Percentiles rank a stretch among this genome's conserved stretches.
Conservation (phyloP, 2,888 invertebrate species). For the Tholera decimalis region DNA sequence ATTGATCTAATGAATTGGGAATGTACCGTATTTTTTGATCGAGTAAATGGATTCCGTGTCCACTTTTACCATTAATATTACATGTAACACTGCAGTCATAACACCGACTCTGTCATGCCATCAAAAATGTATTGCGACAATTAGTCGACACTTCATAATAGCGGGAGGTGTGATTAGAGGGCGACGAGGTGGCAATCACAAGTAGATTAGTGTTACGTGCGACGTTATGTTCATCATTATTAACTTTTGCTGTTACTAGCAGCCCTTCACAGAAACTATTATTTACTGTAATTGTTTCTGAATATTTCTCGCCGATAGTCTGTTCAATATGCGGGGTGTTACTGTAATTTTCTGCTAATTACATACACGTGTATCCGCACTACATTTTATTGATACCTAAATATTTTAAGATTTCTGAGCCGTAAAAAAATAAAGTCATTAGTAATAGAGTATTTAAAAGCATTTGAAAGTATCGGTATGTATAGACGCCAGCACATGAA, state of each 20-base stretch:
- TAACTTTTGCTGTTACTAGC: conserved; percentile 44
- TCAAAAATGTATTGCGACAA: conserved; percentile 46
- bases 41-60: background rate
- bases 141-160: conserved; percentile 42
- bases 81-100: conserved; percentile 23
- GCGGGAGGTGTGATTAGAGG: conserved; percentile 47
- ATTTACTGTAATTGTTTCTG: conserved; percentile 45
- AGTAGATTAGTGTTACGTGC: conserved; percentile 61
- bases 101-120: conserved; percentile 26
- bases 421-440: no score
- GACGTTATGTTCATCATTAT: conserved; percentile 51
- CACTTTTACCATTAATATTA: background rate
- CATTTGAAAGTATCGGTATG: no score
- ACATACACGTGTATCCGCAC: background rate
- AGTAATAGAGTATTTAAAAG: no score
- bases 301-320: conserved; percentile 32
- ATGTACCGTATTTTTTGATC: background rate
- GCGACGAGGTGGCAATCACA: conserved; percentile 56
- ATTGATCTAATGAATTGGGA: background rate
- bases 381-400: background rate
- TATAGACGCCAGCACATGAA: no score
- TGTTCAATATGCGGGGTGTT: background rate
- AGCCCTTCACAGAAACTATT: conserved; percentile 51
- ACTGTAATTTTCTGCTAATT: background rate
- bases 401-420: background rate